Evolutionary conservation across 2,888 invertebrate genomes (phyloP), one percentile per base, ranked within the genome.

Genomic region (Empis livida): DNA sequence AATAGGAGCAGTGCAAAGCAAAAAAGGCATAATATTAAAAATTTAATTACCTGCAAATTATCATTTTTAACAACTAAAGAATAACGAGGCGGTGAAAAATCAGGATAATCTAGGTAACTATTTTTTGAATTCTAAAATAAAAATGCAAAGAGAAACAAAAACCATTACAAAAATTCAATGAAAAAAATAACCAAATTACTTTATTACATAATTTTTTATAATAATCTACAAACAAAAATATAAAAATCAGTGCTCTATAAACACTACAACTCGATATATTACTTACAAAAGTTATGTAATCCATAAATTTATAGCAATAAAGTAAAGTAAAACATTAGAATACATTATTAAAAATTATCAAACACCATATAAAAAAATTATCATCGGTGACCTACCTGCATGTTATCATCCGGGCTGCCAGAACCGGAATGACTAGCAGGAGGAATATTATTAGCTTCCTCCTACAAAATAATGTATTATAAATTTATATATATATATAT

Each of bases 361-460:
- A 5, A 27, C 8, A 27, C 8, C 23, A 27, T 27, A 6, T 27
- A 27, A 6, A 27, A 27, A 27, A 27, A 2, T 27, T 27, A 27
- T 27, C 8, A 9, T 8, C 23, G 23, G 2, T 58, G 54, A 68
- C 70, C 73, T 78, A 86, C 86, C 81, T 82, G 77, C 56, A 77
- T 71, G 63, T 79, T 79, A 57, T 77, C 75, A 70, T 84, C 82
- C 60, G 84, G 84, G 61, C 80, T 79, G 59, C 82, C 78, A 68
- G 80, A 79, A 71, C 75, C 78, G 66, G 82, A 79, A 60, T 80
- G 76, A 57, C 82, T 76, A 52, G 78, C 80, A 55, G 78, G 73
- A 71, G 57, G 54, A 41, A 52, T 53, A 42, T 77, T 77, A 67
- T 77, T 67, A 67, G 72, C 72, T 73, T 78, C 81, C 59, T 82